Base-by-base conservation (phyloP, 2,113 vertebrate genomes). In the Asarcornis scutulata region DNA sequence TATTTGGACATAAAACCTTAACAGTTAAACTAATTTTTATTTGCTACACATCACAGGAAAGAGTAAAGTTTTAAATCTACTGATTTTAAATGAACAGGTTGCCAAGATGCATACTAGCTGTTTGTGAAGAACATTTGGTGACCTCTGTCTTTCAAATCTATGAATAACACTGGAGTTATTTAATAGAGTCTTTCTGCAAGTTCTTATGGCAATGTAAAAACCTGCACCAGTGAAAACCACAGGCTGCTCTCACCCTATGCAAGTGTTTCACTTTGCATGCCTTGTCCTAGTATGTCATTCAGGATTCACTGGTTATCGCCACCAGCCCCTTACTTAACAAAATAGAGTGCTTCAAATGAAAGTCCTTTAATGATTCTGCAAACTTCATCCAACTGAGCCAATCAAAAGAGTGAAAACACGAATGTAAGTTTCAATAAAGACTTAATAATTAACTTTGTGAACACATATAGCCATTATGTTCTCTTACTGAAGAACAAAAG, bases 121-220 rank as follows among this genome's bases (percentile, higher is more conserved):
- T 66, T 76, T 1, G 0, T 75, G 17, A 55, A 21, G 69, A 71
- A 25, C 87, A 82, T 87, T 56, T 91, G 63, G 42, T 91, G 81
- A 94, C 74, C 60, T 89, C 93, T 91, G 55, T 77, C 86, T 91
- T 96, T 78, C 21, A 12, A 40, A 93, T 67, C 42, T 77, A 55
- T 46, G 79, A 88, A 86, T 90, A 86, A 90, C 83, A 96, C 3
- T 63, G 31, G 7, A 80, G 9, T 38, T 62, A 82, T 0, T 7
- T 77, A 91, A 90, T 3, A 48, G 20, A 81, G 17, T 48, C 44
- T 48, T 90, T 69, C 20, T 63, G 50, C 82, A 82, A 78, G 25
- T 63, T 72, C 3, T 0, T 64, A 86, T 11, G 71, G 36, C 16
- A 32, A 62, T 1, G 7, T 52, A 60, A 74, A 85, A 89, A 53